Percentiles rank a stretch among this genome's conserved stretches.
Conservation (phyloP, 2,797 vertebrate genomes). For the Hemibagrus guttatus region DNA sequence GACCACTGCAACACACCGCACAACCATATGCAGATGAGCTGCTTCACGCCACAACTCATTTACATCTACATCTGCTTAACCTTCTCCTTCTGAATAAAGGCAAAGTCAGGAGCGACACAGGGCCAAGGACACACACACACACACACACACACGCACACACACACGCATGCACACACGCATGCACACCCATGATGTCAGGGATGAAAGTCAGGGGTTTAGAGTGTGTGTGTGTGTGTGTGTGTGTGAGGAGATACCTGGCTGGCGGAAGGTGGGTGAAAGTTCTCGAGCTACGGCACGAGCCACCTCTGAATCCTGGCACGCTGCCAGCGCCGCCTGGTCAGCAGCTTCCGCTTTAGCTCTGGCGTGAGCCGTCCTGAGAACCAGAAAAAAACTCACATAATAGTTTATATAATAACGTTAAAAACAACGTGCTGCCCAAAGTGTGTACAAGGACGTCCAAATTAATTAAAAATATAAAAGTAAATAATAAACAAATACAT, state of each 20-base stretch:
- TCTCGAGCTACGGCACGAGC: constrained; percentile 91
- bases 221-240: background rate
- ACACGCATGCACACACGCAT: no score
- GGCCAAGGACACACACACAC: constrained; percentile 37
- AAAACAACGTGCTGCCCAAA: background rate
- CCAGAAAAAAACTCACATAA: constrained; percentile 27
- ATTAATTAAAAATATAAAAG: background rate
- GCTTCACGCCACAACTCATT: constrained; percentile 51
- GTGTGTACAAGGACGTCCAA: background rate
- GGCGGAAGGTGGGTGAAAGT: constrained; percentile 91
- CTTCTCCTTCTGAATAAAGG: constrained; percentile 44
- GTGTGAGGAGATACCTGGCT: constrained; percentile 80
- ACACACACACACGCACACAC: no score
- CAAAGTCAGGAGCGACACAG: constrained; percentile 45
- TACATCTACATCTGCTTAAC: constrained; percentile 50
- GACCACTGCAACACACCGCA: constrained; percentile 20
- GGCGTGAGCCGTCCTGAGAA: constrained; percentile 87
- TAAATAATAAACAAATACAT: background rate
- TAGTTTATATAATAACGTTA: background rate
- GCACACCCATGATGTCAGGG: no score
- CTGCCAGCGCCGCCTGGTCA: constrained; percentile 86
- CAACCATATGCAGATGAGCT: constrained; percentile 53
- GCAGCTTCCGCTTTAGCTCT: constrained; percentile 91
- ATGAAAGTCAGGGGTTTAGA: no score
- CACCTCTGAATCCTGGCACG: constrained; percentile 88